These are phyloP conservation scores for Amphipyra tragopoginis DNA, from an alignment of 2,888 invertebrate species.

Conservation along the genomic window DNA sequence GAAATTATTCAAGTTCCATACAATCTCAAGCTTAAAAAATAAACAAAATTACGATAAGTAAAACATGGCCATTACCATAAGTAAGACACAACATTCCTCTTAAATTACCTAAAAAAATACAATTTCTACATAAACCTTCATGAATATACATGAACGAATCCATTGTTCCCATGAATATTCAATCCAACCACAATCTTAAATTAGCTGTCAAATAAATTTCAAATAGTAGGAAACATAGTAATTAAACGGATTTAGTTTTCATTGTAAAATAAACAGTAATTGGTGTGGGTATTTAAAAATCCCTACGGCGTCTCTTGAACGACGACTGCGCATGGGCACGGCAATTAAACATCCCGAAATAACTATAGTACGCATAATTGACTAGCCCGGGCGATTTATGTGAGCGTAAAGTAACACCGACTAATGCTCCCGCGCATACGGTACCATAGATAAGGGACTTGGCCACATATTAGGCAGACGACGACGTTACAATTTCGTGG, in stretches of 20 bases:
- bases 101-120: slow-evolving; percentile 36
- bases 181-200: slow-evolving; percentile 44
- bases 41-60: slow-evolving; percentile 1
- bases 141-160: slow-evolving; percentile 52
- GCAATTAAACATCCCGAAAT: slow-evolving; percentile 86
- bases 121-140: slow-evolving; percentile 26
- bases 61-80: slow-evolving; percentile 16
- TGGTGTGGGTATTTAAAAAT: slow-evolving; percentile 66
- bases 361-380: slow-evolving; percentile 80
- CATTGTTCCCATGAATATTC: slow-evolving; percentile 56
- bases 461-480: slow-evolving; percentile 41
- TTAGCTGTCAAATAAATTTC: slow-evolving; percentile 60
- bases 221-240: slow-evolving; percentile 54
- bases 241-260: slow-evolving; percentile 65
- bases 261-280: slow-evolving; percentile 66
- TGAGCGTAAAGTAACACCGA: slow-evolving; percentile 64
- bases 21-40: neutral
- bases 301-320: slow-evolving; percentile 58
- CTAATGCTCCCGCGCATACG: slow-evolving; percentile 51
- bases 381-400: slow-evolving; percentile 80
- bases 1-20: too few relatives aligned
- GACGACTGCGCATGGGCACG: slow-evolving; percentile 74
- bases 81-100: slow-evolving; percentile 34
- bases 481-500: slow-evolving; percentile 47
- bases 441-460: slow-evolving; percentile 49